These are phyloP conservation scores for Heliopora coerulea DNA, from an alignment of 92 coral and sea anemone species.

Conservation along the genomic window DNA sequence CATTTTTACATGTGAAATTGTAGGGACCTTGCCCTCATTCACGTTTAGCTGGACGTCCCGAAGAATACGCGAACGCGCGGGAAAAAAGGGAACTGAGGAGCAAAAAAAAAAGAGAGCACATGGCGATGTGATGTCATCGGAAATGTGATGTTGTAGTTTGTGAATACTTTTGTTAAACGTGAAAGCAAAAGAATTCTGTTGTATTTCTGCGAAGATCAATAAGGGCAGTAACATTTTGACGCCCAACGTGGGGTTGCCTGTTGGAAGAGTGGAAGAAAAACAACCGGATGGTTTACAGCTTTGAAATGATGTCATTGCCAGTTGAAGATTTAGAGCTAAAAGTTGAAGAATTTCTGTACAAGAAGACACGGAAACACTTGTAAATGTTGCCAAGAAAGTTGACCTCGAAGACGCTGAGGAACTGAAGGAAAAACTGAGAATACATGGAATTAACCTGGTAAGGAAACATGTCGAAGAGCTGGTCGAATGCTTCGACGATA, in stretches of 20 bases:
- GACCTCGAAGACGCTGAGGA: background rate
- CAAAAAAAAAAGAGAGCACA: no score
- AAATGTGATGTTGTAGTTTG: no score
- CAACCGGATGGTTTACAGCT: background rate
- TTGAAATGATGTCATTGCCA: no score
- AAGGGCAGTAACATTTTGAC: slow-evolving; percentile 17
- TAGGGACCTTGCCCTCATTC: no score
- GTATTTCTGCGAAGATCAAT: no score
- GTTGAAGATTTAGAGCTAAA: slow-evolving; percentile 23
- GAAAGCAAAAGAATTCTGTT: no score
- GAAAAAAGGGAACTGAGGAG: no score
- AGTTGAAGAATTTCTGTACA: slow-evolving; percentile 14
- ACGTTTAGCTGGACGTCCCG: no score
- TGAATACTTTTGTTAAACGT: no score
- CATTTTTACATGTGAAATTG: no score
- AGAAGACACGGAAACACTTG: background rate
- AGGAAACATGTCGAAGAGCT: slow-evolving; percentile 6
- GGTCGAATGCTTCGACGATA: slow-evolving; percentile 14
- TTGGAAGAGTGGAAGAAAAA: background rate
- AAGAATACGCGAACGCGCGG: no score
- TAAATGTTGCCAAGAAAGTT: background rate
- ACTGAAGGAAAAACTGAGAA: slow-evolving; percentile 24
- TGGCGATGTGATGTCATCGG: no score
- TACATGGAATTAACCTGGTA: background rate
- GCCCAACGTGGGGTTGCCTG: slow-evolving; percentile 42